A percentile compares a stretch with the other conserved stretches of the same genome.
Evolutionary conservation across 2,113 vertebrate genomes (phyloP).

Genomic region (Uropsilus gracilis): DNA sequence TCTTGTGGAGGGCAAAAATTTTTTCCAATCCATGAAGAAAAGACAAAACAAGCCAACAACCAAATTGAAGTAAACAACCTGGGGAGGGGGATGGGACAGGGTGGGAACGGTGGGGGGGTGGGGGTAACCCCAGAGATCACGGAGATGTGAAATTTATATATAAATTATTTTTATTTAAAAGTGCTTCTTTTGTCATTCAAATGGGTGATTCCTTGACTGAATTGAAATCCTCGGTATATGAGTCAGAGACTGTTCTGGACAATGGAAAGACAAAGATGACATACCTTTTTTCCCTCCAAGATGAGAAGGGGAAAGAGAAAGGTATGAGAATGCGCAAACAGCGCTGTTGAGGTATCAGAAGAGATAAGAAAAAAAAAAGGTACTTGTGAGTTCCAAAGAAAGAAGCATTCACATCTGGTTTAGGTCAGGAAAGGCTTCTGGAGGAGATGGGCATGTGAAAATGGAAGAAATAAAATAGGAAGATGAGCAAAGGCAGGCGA

Average conservation of each 20-base stretch:
- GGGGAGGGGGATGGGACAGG: no score
- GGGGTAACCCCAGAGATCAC: no score
- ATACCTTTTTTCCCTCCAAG: neutral
- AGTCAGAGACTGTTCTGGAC: neutral
- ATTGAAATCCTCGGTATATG: no score
- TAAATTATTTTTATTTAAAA: no score
- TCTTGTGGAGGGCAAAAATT: no score
- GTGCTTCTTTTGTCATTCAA: neutral
- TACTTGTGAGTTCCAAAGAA: neutral
- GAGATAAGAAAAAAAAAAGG: neutral
- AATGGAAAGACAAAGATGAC: neutral
- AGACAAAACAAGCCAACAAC: no score
- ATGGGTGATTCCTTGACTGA: neutral
- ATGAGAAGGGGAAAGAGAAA: neutral
- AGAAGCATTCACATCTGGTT: neutral
- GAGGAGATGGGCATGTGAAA: constrained; percentile 5
- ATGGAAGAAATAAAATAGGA: neutral
- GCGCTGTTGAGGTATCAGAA: neutral
- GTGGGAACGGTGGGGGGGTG: no score
- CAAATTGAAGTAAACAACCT: no score
- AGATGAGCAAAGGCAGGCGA: neutral
- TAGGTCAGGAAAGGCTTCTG: constrained; percentile 52
- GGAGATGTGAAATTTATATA: no score
- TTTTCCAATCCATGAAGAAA: no score
- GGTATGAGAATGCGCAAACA: neutral